Percentiles rank a stretch among this genome's conserved stretches.
Conservation (phyloP, 2,888 invertebrate species). For the Sacculina carcini region DNA sequence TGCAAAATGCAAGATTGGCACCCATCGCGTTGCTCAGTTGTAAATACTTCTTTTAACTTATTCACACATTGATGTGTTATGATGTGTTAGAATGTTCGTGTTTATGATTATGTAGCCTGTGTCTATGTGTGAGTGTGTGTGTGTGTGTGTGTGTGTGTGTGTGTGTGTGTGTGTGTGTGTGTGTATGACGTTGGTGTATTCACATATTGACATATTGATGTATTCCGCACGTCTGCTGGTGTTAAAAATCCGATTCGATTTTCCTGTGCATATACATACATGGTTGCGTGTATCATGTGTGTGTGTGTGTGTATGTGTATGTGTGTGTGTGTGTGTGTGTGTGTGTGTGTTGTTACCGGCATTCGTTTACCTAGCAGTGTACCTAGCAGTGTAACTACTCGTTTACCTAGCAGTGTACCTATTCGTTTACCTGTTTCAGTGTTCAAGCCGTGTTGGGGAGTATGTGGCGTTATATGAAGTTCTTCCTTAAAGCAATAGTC, state of each 20-base stretch:
- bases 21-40: no score
- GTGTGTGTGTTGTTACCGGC: not conserved
- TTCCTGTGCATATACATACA: not conserved
- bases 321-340: not conserved
- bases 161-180: not conserved
- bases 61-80: not conserved
- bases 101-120: not conserved
- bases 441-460: no score
- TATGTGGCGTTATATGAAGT: no score
- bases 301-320: not conserved
- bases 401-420: not conserved
- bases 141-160: not conserved
- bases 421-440: no score
- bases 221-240: not conserved
- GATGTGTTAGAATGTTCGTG: no score
- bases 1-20: no score
- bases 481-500: no score
- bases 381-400: not conserved
- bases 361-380: not conserved
- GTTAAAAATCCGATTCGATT: not conserved
- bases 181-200: not conserved
- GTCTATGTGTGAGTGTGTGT: not conserved
- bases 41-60: not conserved
- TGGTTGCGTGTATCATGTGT: not conserved
- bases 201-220: not conserved